Percentiles rank a stretch among this genome's conserved stretches.
These are phyloP conservation scores for Oenanthe oenanthe DNA, from an alignment of 2,113 vertebrate genomes.

Conservation along the genomic window DNA sequence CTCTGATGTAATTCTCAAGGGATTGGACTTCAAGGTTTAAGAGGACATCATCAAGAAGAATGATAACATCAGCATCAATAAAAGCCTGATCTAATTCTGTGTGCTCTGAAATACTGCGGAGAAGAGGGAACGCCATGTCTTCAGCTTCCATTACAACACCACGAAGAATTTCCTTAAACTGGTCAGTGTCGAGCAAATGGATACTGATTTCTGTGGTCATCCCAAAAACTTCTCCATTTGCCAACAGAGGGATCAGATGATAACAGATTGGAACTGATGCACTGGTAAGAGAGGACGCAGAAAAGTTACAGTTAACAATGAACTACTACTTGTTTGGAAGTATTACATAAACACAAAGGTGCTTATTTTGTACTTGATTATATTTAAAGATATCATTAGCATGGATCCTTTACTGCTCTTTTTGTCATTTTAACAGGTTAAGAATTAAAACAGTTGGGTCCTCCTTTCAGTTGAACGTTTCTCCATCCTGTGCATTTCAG, in stretches of 20 bases:
- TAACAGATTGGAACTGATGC: slow-evolving; percentile 77
- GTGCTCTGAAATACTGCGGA: slow-evolving; percentile 79
- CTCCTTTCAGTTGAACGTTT: not conserved
- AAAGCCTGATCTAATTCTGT: slow-evolving; percentile 79
- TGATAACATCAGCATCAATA: slow-evolving; percentile 77
- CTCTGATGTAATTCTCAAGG: slow-evolving; percentile 49
- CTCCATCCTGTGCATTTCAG: not conserved
- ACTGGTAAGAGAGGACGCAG: slow-evolving; percentile 68
- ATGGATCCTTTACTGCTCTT: not conserved
- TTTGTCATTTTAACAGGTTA: not conserved
- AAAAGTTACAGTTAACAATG: not conserved
- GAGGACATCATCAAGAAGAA: slow-evolving; percentile 83
- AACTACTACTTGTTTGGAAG: not conserved
- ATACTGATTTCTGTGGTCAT: slow-evolving; percentile 75
- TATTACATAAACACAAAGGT: not conserved
- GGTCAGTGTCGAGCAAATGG: slow-evolving; percentile 79
- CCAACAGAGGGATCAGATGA: slow-evolving; percentile 82
- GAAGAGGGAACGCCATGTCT: slow-evolving; percentile 78
- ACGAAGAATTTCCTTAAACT: slow-evolving; percentile 54
- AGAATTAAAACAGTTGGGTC: not conserved
- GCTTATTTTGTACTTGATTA: not conserved
- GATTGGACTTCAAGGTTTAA: slow-evolving; percentile 1
- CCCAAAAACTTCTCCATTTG: slow-evolving; percentile 81
- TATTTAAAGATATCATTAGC: not conserved
- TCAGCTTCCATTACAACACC: slow-evolving; percentile 73